A percentile compares a stretch with the other conserved stretches of the same genome.
Conservation (phyloP, 2,113 vertebrate genomes). For the Podilymbus podiceps region DNA sequence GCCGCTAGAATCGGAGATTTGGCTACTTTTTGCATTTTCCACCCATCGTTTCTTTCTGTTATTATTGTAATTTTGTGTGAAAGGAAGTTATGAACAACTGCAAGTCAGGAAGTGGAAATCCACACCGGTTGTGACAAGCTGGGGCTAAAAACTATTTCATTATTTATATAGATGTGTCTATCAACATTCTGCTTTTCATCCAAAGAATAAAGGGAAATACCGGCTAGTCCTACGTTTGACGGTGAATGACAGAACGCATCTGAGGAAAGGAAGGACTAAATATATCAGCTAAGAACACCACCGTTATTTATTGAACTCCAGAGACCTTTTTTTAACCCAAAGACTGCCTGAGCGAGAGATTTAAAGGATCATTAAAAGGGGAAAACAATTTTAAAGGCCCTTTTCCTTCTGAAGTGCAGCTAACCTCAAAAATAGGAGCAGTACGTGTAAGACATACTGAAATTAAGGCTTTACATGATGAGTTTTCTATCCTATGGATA, state of each 20-base stretch:
- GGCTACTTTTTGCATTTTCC: not conserved
- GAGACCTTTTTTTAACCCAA: slow-evolving; percentile 61
- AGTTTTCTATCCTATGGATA: slow-evolving; percentile 77
- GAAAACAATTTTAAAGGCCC: slow-evolving; percentile 10
- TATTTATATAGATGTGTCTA: slow-evolving; percentile 70
- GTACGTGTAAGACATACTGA: not conserved
- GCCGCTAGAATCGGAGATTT: too few relatives aligned
- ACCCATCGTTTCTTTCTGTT: not conserved
- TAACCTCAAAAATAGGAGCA: slow-evolving; percentile 58
- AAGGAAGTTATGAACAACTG: slow-evolving; percentile 72
- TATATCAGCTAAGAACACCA: slow-evolving; percentile 37
- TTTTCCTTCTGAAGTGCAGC: slow-evolving; percentile 58
- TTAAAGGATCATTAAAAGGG: slow-evolving; percentile 54
- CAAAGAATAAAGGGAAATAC: slow-evolving; percentile 68
- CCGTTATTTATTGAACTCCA: slow-evolving; percentile 61
- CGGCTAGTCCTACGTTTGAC: slow-evolving; percentile 23
- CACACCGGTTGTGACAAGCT: slow-evolving; percentile 59
- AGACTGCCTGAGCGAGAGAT: slow-evolving; percentile 59
- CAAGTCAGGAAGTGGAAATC: slow-evolving; percentile 67
- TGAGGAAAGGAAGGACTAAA: slow-evolving; percentile 50
- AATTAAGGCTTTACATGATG: not conserved
- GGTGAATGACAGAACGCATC: slow-evolving; percentile 42
- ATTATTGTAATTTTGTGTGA: slow-evolving; percentile 42
- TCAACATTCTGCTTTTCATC: slow-evolving; percentile 64
- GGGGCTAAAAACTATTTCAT: slow-evolving; percentile 60